These are phyloP conservation scores for Malthinus flaveolus DNA, from an alignment of 2,888 invertebrate genomes.

Conservation along the genomic window DNA sequence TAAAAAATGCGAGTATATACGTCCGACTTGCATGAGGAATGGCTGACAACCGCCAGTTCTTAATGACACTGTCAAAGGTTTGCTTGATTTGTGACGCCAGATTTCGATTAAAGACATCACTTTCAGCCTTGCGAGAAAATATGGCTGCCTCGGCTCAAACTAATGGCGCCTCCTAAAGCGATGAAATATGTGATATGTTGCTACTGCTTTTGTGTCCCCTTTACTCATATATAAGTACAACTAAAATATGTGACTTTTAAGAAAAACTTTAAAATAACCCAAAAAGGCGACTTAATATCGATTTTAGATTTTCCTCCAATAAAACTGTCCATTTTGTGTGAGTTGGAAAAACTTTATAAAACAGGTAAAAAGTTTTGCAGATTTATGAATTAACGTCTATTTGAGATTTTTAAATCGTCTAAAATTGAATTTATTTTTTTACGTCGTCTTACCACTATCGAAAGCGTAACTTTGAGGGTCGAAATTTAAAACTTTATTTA, in stretches of 20 bases:
- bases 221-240: conserved; percentile 3
- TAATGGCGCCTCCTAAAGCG: conserved; percentile 35
- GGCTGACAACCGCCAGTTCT: conserved; percentile 54
- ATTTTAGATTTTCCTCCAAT: too few relatives aligned
- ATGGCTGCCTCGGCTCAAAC: conserved; percentile 43
- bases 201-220: conserved; percentile 17
- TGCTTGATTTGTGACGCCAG: conserved; percentile 56
- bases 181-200: conserved; percentile 32
- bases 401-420: too few relatives aligned
- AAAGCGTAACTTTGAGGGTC: too few relatives aligned
- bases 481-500: too few relatives aligned
- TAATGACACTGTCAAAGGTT: conserved; percentile 55
- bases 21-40: conserved; percentile 48
- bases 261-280: neutral
- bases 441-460: too few relatives aligned
- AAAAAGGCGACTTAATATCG: too few relatives aligned
- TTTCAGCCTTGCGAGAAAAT: conserved; percentile 53
- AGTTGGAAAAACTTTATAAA: too few relatives aligned
- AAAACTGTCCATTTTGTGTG: too few relatives aligned
- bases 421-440: too few relatives aligned
- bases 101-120: conserved; percentile 56
- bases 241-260: conserved; percentile 1
- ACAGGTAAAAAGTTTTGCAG: too few relatives aligned
- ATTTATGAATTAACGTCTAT: too few relatives aligned
- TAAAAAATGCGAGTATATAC: conserved; percentile 13